phyloP scores from a whole-genome alignment of 2,888 invertebrate species.

The Torymus tubicola region DNA sequence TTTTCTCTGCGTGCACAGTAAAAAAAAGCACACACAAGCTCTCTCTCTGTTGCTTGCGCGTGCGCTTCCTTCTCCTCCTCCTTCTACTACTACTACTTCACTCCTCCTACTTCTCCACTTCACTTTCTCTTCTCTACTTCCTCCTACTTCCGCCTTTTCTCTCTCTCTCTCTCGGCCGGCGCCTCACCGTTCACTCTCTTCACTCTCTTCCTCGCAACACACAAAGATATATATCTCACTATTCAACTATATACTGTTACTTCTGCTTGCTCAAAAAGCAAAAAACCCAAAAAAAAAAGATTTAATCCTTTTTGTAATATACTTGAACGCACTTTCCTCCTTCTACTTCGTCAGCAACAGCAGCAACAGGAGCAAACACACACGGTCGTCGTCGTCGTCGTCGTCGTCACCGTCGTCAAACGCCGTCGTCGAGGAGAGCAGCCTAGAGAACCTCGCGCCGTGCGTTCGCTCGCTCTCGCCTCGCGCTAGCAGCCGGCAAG shows the following conservation, averaged over 20 bases:
- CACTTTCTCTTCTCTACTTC: constrained; percentile 25
- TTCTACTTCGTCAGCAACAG: too few species aligned
- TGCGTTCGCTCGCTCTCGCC: constrained; percentile 67
- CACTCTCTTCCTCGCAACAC: not conserved
- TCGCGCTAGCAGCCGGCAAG: constrained; percentile 73
- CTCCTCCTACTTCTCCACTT: constrained; percentile 12
- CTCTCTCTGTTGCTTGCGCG: too few species aligned
- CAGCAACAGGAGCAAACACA: too few species aligned
- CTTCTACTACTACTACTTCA: too few species aligned
- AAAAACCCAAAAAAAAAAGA: too few species aligned
- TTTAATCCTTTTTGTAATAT: too few species aligned
- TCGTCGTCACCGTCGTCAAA: constrained; percentile 37
- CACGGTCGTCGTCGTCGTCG: constrained; percentile 52
- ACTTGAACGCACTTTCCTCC: too few species aligned
- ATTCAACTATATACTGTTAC: too few species aligned
- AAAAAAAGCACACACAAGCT: not conserved
- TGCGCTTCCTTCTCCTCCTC: too few species aligned
- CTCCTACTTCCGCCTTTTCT: not conserved
- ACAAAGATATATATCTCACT: too few species aligned
- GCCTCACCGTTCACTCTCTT: not conserved
- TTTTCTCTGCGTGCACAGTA: too few species aligned
- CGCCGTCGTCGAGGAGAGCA: constrained; percentile 61
- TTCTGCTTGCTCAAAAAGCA: too few species aligned
- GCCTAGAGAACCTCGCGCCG: constrained; percentile 60
- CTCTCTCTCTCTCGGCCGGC: not conserved